Evolutionary conservation across 2,113 vertebrate genomes (phyloP).

Genomic region (Dipodomys spectabilis): DNA sequence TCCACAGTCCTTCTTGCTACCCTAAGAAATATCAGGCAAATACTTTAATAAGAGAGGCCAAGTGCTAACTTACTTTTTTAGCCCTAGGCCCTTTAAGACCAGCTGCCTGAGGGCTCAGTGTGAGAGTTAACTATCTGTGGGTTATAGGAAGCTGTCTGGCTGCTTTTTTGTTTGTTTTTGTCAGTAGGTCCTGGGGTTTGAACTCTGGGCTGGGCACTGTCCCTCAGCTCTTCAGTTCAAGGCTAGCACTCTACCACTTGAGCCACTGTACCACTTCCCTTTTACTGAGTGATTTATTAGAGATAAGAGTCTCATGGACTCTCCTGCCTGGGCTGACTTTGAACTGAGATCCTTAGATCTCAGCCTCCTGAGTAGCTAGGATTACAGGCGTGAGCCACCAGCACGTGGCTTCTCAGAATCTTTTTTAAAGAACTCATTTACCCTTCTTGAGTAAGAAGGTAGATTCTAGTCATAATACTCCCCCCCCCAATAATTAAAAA

Average conservation of each 20-base stretch:
- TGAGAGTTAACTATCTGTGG: constrained; percentile 36
- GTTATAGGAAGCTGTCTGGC: constrained; percentile 21
- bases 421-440: constrained; percentile 4
- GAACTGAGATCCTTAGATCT: no score
- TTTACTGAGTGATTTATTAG: no score
- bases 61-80: constrained; percentile 72
- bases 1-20: constrained; percentile 4
- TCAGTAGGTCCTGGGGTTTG: no score
- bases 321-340: no score
- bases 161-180: neutral
- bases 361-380: no score
- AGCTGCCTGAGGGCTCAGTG: constrained; percentile 48
- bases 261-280: no score
- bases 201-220: no score
- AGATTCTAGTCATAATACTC: neutral
- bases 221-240: no score
- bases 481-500: neutral
- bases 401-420: no score
- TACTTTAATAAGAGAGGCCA: constrained; percentile 61
- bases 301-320: no score
- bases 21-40: constrained; percentile 56
- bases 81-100: constrained; percentile 46
- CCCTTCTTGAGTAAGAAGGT: constrained; percentile 37
- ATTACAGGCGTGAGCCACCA: no score
- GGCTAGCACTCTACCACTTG: no score